Conservation (phyloP, 2,113 vertebrate genomes). For the Megaptera novaeangliae region DNA sequence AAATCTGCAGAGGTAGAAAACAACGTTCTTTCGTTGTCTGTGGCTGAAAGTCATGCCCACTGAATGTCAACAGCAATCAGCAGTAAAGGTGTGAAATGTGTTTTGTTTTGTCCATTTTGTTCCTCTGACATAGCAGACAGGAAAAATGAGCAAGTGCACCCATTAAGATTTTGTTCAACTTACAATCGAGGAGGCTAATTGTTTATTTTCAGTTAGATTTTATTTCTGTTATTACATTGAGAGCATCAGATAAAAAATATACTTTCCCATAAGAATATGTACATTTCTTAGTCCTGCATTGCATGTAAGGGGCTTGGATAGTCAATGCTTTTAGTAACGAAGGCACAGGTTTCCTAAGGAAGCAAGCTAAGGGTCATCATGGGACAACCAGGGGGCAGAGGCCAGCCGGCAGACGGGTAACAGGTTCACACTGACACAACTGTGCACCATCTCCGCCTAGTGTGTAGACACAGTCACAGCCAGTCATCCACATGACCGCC, state of each 20-base stretch:
- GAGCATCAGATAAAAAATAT: not conserved
- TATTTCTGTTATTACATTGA: not conserved
- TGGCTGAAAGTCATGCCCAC: not conserved
- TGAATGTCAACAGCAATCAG: not conserved
- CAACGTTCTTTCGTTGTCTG: not conserved
- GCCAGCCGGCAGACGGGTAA: accelerated
- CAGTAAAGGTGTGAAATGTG: not conserved
- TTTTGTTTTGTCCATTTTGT: not conserved
- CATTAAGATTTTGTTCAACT: not conserved
- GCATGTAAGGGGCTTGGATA: not conserved
- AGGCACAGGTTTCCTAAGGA: not conserved
- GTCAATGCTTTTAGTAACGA: not conserved
- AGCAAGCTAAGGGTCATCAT: not conserved
- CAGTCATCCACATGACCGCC: accelerated
- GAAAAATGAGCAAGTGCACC: not conserved
- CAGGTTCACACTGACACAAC: not conserved
- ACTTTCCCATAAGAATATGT: not conserved
- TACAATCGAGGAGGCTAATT: not conserved
- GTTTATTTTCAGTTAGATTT: not conserved
- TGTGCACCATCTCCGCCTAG: accelerated
- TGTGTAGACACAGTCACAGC: not conserved
- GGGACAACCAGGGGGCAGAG: not conserved
- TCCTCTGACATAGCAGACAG: not conserved
- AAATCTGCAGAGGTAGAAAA: not conserved
- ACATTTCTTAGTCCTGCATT: not conserved